phyloP scores from a whole-genome alignment of 2,888 invertebrate species.

The Melanophora roralis region DNA sequence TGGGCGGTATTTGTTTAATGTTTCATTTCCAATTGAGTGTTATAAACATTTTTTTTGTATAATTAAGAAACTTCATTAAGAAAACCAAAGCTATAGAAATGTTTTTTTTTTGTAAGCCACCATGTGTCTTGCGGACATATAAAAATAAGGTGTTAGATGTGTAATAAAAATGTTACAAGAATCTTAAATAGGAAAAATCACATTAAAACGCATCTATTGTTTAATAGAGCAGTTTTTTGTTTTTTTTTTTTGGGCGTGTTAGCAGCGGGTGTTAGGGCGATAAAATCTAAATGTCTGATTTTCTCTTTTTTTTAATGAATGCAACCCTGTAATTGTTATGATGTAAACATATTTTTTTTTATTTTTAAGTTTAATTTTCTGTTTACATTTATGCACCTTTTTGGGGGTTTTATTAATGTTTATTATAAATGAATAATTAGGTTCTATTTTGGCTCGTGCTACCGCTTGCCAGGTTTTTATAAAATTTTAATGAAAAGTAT shows the following conservation, averaged over 20 bases:
- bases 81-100: neutral
- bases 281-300: constrained; percentile 29
- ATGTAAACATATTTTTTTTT: neutral
- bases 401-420: too few species aligned
- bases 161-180: constrained; percentile 18
- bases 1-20: constrained; percentile 32
- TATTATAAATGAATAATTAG: too few species aligned
- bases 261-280: constrained; percentile 42
- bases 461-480: too few species aligned
- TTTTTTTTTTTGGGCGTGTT: constrained; percentile 37
- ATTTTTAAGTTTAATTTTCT: neutral
- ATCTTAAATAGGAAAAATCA: constrained; percentile 22
- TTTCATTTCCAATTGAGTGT: neutral
- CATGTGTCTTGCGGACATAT: neutral
- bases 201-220: constrained; percentile 14
- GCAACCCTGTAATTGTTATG: neutral
- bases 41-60: neutral
- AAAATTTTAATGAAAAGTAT: too few species aligned
- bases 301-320: neutral
- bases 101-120: neutral
- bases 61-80: neutral
- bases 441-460: too few species aligned
- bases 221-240: constrained; percentile 23
- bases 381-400: too few species aligned
- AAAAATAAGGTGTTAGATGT: constrained; percentile 9